Conservation (phyloP, 1,140 invertebrate species). For the Drosophila orena region DNA sequence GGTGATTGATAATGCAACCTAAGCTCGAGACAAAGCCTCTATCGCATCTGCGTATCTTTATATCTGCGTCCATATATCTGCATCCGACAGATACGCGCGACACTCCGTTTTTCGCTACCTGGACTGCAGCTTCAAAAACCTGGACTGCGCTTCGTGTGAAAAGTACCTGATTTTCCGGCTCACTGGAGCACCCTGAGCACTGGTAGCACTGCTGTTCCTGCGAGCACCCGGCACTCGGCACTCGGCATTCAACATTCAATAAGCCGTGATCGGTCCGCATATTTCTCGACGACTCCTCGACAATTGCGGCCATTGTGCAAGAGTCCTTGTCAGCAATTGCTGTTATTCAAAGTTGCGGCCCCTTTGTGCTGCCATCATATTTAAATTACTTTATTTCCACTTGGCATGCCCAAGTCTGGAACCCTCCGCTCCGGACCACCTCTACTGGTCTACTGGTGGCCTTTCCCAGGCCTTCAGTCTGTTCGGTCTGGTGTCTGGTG, state of each 20-base stretch:
- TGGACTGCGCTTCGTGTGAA: constrained; percentile 64
- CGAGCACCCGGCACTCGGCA: neutral
- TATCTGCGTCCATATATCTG: constrained; percentile 29
- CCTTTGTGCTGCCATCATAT: constrained; percentile 66
- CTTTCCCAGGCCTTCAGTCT: constrained; percentile 12
- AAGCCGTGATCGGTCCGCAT: constrained; percentile 42
- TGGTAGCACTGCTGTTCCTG: no score
- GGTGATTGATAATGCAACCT: constrained; percentile 78
- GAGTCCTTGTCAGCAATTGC: constrained; percentile 44
- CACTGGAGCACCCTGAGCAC: constrained; percentile 31
- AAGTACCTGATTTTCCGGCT: constrained; percentile 78
- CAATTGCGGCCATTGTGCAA: constrained; percentile 69
- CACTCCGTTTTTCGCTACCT: constrained; percentile 39
- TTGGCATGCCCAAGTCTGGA: constrained; percentile 41
- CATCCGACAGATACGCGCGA: constrained; percentile 60
- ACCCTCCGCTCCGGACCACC: constrained; percentile 7
- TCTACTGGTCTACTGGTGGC: neutral
- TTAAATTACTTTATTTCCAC: constrained; percentile 78
- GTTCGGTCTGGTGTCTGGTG: neutral
- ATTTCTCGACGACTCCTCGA: constrained; percentile 54
- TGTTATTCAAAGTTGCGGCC: constrained; percentile 64
- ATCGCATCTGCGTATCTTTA: constrained; percentile 48
- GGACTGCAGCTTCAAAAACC: constrained; percentile 9
- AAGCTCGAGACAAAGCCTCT: constrained; percentile 58
- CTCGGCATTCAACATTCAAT: constrained; percentile 33